Evolutionary conservation across 2,888 invertebrate species (phyloP).

Genomic region (Gasteruption jaculator): DNA sequence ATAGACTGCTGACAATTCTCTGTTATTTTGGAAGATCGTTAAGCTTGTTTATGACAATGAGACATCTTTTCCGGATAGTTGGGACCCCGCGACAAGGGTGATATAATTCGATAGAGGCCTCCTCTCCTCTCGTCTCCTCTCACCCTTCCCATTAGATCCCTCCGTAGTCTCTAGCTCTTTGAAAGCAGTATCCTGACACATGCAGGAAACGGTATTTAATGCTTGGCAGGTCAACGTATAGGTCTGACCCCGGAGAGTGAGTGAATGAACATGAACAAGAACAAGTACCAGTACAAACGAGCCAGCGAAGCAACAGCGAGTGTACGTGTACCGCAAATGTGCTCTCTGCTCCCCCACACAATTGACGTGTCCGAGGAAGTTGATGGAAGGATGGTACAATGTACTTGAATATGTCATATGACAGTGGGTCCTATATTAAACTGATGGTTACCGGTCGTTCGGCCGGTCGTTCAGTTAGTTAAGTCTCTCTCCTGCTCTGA

Average conservation of each 20-base stretch:
- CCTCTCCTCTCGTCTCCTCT: constrained; percentile 10
- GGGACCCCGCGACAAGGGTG: no score
- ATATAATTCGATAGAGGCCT: no score
- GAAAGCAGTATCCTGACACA: constrained; percentile 28
- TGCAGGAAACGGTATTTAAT: constrained; percentile 43
- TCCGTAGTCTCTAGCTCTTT: constrained; percentile 16
- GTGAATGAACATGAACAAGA: no score
- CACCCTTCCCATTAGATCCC: constrained; percentile 15
- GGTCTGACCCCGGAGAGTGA: constrained; percentile 29
- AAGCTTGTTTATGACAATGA: no score
- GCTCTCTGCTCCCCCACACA: constrained; percentile 32
- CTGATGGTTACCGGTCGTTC: constrained; percentile 35
- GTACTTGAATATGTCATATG: constrained; percentile 33
- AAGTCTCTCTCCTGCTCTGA: constrained; percentile 23
- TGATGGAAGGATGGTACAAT: constrained; percentile 41
- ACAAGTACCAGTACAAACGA: no score
- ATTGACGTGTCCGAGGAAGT: constrained; percentile 43
- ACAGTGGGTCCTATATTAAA: constrained; percentile 37
- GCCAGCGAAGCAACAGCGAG: constrained; percentile 13
- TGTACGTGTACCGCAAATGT: no score
- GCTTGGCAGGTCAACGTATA: constrained; percentile 26
- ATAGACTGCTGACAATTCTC: no score
- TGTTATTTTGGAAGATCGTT: no score
- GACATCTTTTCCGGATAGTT: no score
- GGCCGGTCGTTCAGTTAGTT: constrained; percentile 30